Conservation (phyloP, 2,888 invertebrate species). For the Biston betularia region DNA sequence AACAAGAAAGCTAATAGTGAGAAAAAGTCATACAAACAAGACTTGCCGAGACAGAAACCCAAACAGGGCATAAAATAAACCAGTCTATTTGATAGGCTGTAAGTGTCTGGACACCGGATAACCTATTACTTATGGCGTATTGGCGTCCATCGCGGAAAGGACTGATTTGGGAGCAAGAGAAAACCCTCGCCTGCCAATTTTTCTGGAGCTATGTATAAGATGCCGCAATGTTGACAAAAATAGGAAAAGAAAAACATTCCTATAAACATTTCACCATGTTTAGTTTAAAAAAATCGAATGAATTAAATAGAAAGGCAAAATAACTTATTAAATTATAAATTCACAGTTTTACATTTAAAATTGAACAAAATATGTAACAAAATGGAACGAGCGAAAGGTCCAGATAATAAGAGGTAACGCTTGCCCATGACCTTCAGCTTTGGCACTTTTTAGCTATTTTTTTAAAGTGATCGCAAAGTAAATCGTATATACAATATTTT, state of each 20-base stretch:
- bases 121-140: conserved; percentile 57
- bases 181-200: conserved; percentile 35
- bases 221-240: not conserved
- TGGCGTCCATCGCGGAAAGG: conserved; percentile 55
- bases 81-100: conserved; percentile 46
- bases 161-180: conserved; percentile 47
- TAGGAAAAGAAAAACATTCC: not conserved
- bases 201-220: conserved; percentile 33
- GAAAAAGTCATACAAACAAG: conserved; percentile 35
- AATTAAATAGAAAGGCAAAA: too few relatives aligned
- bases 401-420: too few relatives aligned
- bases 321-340: too few relatives aligned
- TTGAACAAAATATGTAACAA: too few relatives aligned
- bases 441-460: too few relatives aligned
- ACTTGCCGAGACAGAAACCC: conserved; percentile 40
- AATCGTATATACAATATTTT: too few relatives aligned
- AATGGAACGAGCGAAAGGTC: too few relatives aligned
- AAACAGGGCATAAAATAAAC: conserved; percentile 47
- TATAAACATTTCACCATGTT: not conserved
- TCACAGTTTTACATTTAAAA: too few relatives aligned
- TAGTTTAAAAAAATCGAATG: not conserved
- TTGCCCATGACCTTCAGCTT: too few relatives aligned
- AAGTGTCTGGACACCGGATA: conserved; percentile 51
- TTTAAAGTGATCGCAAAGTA: too few relatives aligned
- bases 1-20: conserved; percentile 11